Evolutionary conservation across 53 echinoderm and acorn worm genomes (phyloP).

Genomic region (Echinometra lucunter): DNA sequence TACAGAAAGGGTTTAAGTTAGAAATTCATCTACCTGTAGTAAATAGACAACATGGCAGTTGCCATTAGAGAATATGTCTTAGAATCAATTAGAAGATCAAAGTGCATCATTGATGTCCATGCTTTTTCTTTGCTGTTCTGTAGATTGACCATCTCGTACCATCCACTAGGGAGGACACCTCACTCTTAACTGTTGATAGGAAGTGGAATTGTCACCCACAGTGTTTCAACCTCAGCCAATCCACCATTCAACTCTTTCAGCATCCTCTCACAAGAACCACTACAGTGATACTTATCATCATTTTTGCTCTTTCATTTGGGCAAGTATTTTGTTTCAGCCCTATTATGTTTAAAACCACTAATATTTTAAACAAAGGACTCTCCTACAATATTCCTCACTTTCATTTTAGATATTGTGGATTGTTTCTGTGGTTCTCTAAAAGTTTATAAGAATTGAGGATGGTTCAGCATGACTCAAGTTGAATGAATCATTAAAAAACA

Average conservation of each 20-base stretch:
- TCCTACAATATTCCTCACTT: too few species aligned
- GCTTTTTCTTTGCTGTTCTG: background rate
- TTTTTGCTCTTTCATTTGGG: slow-evolving; percentile 87
- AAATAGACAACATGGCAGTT: too few species aligned
- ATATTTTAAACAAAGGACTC: too few species aligned
- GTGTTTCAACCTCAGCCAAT: slow-evolving; percentile 3
- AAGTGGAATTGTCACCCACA: background rate
- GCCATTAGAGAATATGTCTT: too few species aligned
- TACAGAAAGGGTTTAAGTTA: too few species aligned
- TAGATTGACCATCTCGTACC: slow-evolving; percentile 76
- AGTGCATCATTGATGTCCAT: background rate
- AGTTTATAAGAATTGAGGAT: slow-evolving; percentile 84
- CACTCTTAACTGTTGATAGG: background rate
- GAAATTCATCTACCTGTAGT: too few species aligned
- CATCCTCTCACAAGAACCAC: slow-evolving; percentile 73
- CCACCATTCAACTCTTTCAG: slow-evolving; percentile 75
- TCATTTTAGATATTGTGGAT: too few species aligned
- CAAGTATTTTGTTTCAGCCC: slow-evolving; percentile 71
- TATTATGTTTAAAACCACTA: too few species aligned
- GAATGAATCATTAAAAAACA: slow-evolving; percentile 43
- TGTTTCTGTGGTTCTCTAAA: slow-evolving; percentile 97
- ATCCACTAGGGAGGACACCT: slow-evolving; percentile 33
- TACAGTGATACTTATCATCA: slow-evolving; percentile 68
- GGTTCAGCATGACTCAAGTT: slow-evolving; percentile 81
- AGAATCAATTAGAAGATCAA: too few species aligned